phyloP scores from a whole-genome alignment of 2,113 vertebrate species.

The Hemiprocne comata region DNA sequence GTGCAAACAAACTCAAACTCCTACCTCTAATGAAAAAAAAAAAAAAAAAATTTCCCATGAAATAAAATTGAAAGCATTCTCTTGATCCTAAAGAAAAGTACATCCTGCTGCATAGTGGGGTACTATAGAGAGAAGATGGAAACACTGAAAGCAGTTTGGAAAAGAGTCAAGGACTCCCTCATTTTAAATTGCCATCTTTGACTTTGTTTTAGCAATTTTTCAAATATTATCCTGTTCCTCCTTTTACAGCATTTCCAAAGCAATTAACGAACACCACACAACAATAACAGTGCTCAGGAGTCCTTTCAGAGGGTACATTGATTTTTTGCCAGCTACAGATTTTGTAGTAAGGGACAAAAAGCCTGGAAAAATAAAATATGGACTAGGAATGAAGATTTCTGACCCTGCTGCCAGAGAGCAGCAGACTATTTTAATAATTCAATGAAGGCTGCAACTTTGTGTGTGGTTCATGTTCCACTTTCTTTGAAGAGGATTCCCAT shows the following conservation, averaged over 20 bases:
- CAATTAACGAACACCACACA: slow-evolving; percentile 3
- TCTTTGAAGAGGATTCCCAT: slow-evolving; percentile 39
- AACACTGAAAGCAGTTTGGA: neutral
- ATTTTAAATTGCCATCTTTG: slow-evolving; percentile 4
- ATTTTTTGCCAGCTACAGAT: slow-evolving; percentile 24
- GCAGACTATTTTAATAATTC: slow-evolving; percentile 55
- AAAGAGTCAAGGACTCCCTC: neutral
- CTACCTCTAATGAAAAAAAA: neutral
- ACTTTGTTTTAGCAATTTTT: slow-evolving; percentile 13
- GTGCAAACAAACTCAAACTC: neutral
- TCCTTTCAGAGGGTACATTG: slow-evolving; percentile 6
- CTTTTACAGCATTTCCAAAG: slow-evolving; percentile 4
- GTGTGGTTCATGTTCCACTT: neutral
- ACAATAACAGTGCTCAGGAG: neutral
- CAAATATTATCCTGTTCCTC: neutral
- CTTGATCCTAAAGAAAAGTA: neutral
- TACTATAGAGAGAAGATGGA: neutral
- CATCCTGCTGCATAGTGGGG: neutral
- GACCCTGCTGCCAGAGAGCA: neutral
- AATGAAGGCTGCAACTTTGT: slow-evolving; percentile 35
- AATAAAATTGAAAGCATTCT: neutral
- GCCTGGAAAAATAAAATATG: neutral
- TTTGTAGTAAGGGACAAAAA: slow-evolving; percentile 6
- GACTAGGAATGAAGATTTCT: neutral
- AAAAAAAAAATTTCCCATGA: neutral